A percentile compares a stretch with the other conserved stretches of the same genome.
Evolutionary conservation across 2,888 invertebrate genomes (phyloP).

Genomic region (Rhodophaea formosa): DNA sequence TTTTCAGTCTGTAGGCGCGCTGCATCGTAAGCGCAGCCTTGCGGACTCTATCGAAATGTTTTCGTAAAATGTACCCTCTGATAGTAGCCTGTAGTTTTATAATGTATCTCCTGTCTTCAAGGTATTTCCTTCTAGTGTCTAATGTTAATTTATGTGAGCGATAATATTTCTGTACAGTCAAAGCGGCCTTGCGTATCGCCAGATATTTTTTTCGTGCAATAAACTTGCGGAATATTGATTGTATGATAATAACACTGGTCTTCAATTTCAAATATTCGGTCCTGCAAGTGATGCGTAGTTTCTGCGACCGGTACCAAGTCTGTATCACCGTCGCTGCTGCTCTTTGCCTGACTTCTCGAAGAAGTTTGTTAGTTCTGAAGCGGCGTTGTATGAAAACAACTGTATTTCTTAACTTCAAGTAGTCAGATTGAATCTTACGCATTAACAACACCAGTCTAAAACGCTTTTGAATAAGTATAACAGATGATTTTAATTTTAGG

Average conservation of each 20-base stretch:
- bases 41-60: constrained; percentile 39
- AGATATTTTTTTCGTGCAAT: constrained; percentile 44
- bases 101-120: constrained; percentile 36
- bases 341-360: constrained; percentile 34
- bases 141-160: constrained; percentile 50
- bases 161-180: constrained; percentile 61
- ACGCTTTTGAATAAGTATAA: constrained; percentile 60
- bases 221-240: constrained; percentile 59
- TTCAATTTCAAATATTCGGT: constrained; percentile 45
- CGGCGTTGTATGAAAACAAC: constrained; percentile 57
- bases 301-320: constrained; percentile 54
- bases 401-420: constrained; percentile 42
- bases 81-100: constrained; percentile 47
- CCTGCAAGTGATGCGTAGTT: constrained; percentile 46
- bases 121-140: constrained; percentile 40
- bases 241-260: constrained; percentile 49
- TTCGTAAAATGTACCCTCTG: constrained; percentile 41
- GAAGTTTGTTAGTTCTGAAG: constrained; percentile 48
- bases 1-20: constrained; percentile 55
- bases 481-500: constrained; percentile 45
- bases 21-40: constrained; percentile 44
- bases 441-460: constrained; percentile 50
- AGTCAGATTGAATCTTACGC: constrained; percentile 43
- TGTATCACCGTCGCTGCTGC: constrained; percentile 60
- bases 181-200: constrained; percentile 39